Evolutionary conservation across 2,797 vertebrate species (phyloP).

Genomic region (Capromys pilorides): DNA sequence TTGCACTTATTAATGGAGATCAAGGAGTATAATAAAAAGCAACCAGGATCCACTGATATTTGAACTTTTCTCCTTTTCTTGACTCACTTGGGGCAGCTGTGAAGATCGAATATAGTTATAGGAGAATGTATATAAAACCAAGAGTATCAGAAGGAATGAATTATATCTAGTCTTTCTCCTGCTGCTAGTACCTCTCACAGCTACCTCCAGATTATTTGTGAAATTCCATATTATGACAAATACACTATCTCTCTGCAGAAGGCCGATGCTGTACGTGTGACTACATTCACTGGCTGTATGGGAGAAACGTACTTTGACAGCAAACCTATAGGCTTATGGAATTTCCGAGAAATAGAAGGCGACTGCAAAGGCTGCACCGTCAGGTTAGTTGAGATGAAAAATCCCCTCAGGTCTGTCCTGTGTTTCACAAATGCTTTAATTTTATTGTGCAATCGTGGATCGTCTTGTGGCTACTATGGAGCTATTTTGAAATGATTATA

Average conservation of each 20-base stretch:
- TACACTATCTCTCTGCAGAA: constrained; percentile 87
- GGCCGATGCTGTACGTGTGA: constrained; percentile 93
- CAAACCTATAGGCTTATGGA: constrained; percentile 97
- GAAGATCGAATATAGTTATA: background rate
- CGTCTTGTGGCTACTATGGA: background rate
- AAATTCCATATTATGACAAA: constrained; percentile 50
- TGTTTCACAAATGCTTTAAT: background rate
- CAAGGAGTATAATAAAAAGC: background rate
- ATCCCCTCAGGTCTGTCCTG: background rate
- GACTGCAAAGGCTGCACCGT: constrained; percentile 96
- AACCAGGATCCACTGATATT: background rate
- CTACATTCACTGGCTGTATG: constrained; percentile 96
- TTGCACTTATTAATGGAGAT: background rate
- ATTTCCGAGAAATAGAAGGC: constrained; percentile 95
- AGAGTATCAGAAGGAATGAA: background rate
- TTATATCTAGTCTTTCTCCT: background rate
- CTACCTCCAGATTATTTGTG: background rate
- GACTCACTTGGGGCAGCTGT: background rate
- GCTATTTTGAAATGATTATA: background rate
- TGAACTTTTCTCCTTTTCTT: background rate
- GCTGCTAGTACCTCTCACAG: background rate
- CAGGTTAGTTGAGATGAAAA: constrained; percentile 87
- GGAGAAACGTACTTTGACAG: constrained; percentile 96
- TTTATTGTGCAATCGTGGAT: background rate
- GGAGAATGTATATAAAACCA: background rate